A percentile compares a stretch with the other conserved stretches of the same genome.
These are phyloP conservation scores for Euura saliciscinereae DNA, from an alignment of 1,140 invertebrate genomes.

Conservation along the genomic window DNA sequence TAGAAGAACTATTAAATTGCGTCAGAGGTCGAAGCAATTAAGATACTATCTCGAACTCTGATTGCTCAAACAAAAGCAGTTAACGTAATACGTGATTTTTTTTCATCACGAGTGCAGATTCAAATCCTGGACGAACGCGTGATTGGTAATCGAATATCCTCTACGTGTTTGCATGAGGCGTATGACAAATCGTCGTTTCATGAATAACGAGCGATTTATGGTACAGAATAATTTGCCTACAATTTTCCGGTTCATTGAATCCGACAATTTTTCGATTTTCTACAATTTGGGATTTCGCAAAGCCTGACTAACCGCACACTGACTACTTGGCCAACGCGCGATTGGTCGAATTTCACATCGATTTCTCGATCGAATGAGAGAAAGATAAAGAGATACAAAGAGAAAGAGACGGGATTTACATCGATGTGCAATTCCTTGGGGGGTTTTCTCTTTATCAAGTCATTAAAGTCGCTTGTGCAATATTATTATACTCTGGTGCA, in stretches of 20 bases:
- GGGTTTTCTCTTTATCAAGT: slow-evolving; percentile 7
- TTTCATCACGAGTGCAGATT: no score
- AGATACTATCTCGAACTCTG: neutral
- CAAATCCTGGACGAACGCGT: no score
- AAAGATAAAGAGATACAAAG: neutral
- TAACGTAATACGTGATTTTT: no score
- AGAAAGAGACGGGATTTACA: neutral
- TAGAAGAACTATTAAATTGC: neutral
- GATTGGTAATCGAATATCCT: no score
- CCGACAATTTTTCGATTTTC: no score
- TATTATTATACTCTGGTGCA: neutral
- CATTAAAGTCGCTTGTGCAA: neutral
- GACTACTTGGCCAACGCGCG: neutral
- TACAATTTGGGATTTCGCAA: neutral
- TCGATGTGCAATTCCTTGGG: neutral
- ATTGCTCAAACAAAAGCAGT: no score
- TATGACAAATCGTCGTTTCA: no score
- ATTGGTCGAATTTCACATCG: slow-evolving; percentile 1
- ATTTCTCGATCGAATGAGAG: neutral
- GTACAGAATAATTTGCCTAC: neutral
- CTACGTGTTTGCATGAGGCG: no score
- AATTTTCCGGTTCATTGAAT: neutral
- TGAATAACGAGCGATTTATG: no score
- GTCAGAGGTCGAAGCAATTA: neutral
- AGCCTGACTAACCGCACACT: neutral